phyloP scores from a whole-genome alignment of 2,797 vertebrate species.

The Mus caroli region DNA sequence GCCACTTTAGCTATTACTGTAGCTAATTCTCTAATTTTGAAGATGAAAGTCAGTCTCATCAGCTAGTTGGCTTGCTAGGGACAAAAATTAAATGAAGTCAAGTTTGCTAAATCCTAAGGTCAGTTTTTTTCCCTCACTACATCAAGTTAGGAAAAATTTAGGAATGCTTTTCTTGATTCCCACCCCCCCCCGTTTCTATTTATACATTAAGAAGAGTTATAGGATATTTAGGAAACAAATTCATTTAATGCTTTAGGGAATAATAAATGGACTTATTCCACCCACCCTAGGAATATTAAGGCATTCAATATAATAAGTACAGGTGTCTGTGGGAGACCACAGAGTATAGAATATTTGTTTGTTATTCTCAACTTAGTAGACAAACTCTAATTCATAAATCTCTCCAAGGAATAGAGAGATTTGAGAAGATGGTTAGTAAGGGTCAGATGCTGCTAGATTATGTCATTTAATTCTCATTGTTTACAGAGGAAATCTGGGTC shows the following conservation, averaged over 20 bases:
- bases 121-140: background rate
- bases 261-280: background rate
- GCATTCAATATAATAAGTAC: background rate
- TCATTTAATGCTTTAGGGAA: background rate
- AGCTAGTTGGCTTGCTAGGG: background rate
- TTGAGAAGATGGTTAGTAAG: background rate
- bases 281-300: background rate
- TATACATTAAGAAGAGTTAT: background rate
- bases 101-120: background rate
- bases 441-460: background rate
- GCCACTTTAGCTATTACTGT: background rate
- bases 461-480: background rate
- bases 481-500: background rate
- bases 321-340: background rate
- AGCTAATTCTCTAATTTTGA: background rate
- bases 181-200: background rate
- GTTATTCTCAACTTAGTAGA: background rate
- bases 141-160: background rate
- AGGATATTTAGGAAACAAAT: background rate
- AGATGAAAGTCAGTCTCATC: background rate
- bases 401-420: background rate
- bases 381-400: background rate
- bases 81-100: background rate
- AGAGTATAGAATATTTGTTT: background rate
- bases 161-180: background rate